Base-by-base conservation (phyloP, 2,797 vertebrate species). In the Danionella dracula region DNA sequence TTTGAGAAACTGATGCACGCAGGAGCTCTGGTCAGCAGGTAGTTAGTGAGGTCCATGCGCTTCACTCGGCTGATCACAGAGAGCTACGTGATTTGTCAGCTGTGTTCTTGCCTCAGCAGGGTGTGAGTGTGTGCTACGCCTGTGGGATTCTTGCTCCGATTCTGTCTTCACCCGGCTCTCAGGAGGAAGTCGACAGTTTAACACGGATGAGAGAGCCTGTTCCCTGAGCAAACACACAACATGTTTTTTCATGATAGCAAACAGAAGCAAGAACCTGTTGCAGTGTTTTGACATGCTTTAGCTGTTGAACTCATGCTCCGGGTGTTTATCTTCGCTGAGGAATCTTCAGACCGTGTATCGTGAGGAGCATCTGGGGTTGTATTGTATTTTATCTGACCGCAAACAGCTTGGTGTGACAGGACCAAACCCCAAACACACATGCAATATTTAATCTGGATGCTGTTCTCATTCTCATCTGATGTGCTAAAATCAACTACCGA, bases 261-360 rank as follows among this genome's bases (percentile, higher is more conserved):
- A 68, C 38, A 42, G 77, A 37, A 68, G 53, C 61, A 53, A 73
- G 54, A 71, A 66, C 16, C 29, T 71, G 71, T 73, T 45, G 51
- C 70, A 69, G 75, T 81, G 70, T 73, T 76, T 44, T 77, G 76
- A 82, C 83, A 83, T 70, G 78, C 73, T 70, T 69, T 71, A 51
- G 61, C 51, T 61, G 9, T 37, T 10, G 2, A 8, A 46, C 15
- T 57, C 70, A 75, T 60, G 68, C 54, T 61, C 34, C 8, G 56
- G 23, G 37, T 63, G 69, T 76, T 79, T 76, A 58, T 73, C 70
- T 80, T 78, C 85, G 83, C 70, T 80, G 76, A 76, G 80, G 72
- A 74, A 76, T 73, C 84, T 81, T 84, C 71, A 86, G 82, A 84
- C 75, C 23, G 45, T 71, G 66, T 74, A 81, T 80, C 77, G 46